Evolutionary conservation across 1,140 invertebrate species (phyloP).

Genomic region (Achatina immaculata): DNA sequence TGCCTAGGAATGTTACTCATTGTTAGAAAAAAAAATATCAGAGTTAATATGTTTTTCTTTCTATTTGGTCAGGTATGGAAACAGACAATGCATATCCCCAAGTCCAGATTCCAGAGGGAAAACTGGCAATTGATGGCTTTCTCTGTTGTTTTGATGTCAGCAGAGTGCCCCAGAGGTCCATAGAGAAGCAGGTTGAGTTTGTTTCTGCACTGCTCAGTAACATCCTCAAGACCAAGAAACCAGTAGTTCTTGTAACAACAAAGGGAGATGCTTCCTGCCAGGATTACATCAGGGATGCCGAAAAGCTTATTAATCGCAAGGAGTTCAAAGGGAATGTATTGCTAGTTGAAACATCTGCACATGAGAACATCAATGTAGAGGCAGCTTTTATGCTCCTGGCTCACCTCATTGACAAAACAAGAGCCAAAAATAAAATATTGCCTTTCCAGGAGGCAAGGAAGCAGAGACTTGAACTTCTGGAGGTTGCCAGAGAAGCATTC

Average conservation of each 20-base stretch:
- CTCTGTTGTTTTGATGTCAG: slow-evolving; percentile 97
- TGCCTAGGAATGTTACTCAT: too few species aligned
- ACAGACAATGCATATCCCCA: slow-evolving; percentile 96
- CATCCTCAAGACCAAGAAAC: slow-evolving; percentile 82
- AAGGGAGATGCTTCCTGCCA: slow-evolving; percentile 96
- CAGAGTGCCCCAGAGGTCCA: slow-evolving; percentile 81
- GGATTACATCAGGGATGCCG: slow-evolving; percentile 87
- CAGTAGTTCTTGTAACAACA: slow-evolving; percentile 92
- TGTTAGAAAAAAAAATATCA: too few species aligned
- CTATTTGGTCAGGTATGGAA: slow-evolving; percentile 72
- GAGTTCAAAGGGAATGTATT: slow-evolving; percentile 91
- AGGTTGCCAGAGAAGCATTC: slow-evolving; percentile 73
- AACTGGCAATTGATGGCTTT: slow-evolving; percentile 94
- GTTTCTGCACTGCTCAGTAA: slow-evolving; percentile 62
- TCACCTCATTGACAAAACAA: slow-evolving; percentile 88
- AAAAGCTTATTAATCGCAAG: slow-evolving; percentile 88
- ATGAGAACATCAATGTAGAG: slow-evolving; percentile 97
- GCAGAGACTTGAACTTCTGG: slow-evolving; percentile 86
- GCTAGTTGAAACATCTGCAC: slow-evolving; percentile 93
- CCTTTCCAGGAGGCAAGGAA: slow-evolving; percentile 90
- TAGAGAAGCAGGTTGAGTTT: slow-evolving; percentile 77
- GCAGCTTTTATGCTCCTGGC: slow-evolving; percentile 91
- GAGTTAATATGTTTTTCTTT: too few species aligned
- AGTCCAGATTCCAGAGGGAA: slow-evolving; percentile 92
- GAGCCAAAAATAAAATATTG: slow-evolving; percentile 79